Evolutionary conservation across 2,797 vertebrate species (phyloP), one percentile per base, ranked within the genome.

Genomic region (Mionectes olivaceus): DNA sequence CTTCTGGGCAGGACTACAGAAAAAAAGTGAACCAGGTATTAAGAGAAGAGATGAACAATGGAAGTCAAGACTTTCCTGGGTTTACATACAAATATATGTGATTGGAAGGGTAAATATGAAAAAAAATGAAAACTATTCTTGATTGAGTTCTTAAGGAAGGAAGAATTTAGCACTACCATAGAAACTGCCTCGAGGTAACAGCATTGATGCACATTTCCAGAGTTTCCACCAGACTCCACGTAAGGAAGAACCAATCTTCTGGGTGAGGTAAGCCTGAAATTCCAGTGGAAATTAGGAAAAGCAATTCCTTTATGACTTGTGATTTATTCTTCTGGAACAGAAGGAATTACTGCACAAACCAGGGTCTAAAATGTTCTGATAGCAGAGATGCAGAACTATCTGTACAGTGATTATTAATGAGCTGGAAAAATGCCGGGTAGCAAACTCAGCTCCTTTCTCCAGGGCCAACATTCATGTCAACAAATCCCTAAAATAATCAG

Each of bases 391-490:
- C 74, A 28, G 39, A 49, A 28, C 80, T 64, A 61, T 92, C 83
- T 89, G 69, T 77, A 21, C 89, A 88, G 80, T 17, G 44, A 78
- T 83, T 76, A 92, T 63, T 90, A 92, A 92, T 3, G 61, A 80
- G 28, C 69, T 81, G 91, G 69, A 83, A 90, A 77, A 86, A 35
- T 3, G 60, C 86, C 56, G 73, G 39, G 60, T 1, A 71, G 83
- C 83, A 60, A 76, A 57, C 8, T 67, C 17, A 13, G 30, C 32
- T 47, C 64, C 55, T 52, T 18, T 32, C 68, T 69, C 59, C 24
- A 18, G 37, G 78, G 83, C 32, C 77, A 77, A 52, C 49, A 21
- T 18, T 82, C 90, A 28, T 9, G 46, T 37, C 78, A 52, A 19
- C 70, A 71, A 80, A 30, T 46, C 83, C 52, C 79, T 49, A 19